phyloP scores from a whole-genome alignment of 37 sponge, comb jelly and placozoan species.

The Hexactinellida sp. region DNA sequence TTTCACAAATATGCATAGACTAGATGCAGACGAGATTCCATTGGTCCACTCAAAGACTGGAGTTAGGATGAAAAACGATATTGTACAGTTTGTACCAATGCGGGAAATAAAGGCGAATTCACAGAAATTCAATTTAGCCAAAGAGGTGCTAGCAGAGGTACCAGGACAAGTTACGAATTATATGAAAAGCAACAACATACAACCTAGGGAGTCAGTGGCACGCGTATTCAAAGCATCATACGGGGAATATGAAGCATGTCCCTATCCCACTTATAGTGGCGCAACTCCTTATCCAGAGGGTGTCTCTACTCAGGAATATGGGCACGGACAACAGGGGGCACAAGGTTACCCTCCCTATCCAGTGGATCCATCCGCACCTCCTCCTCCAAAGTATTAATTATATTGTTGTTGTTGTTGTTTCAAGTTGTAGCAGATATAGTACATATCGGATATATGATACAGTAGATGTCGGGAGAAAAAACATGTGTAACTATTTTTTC shows the following conservation, averaged over 20 bases:
- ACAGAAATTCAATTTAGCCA: not conserved
- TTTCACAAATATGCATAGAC: conserved; percentile 62
- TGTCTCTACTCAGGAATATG: not conserved
- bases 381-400: not conserved
- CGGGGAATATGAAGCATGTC: not conserved
- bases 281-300: not conserved
- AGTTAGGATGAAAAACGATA: conserved; percentile 56
- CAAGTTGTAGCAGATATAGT: too few relatives aligned
- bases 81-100: conserved; percentile 84
- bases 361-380: not conserved
- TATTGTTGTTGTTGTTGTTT: too few relatives aligned
- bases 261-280: not conserved
- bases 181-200: not conserved
- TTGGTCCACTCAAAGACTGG: conserved; percentile 38
- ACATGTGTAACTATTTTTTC: too few relatives aligned
- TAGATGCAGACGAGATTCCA: conserved; percentile 82
- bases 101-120: conserved; percentile 25
- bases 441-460: too few relatives aligned
- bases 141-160: not conserved
- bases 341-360: not conserved
- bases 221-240: not conserved
- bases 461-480: too few relatives aligned
- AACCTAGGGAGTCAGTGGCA: not conserved
- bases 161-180: not conserved
- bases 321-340: too few relatives aligned